Evolutionary conservation across 2,888 invertebrate genomes (phyloP), one percentile per base, ranked within the genome.

Genomic region (Microctonus brassicae): DNA sequence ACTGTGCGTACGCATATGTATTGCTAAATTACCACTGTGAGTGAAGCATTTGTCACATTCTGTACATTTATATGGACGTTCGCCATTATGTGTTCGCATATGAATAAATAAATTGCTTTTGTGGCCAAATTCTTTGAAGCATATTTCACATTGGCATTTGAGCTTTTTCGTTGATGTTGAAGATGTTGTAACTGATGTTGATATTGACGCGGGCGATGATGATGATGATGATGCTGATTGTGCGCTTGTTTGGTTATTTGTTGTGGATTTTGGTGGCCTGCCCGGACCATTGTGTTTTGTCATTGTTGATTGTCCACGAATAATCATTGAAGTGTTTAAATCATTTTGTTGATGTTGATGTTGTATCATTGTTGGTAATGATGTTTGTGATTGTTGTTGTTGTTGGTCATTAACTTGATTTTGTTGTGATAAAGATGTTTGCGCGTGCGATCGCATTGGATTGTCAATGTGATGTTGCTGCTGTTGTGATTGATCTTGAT

Each of bases 31-130:
- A 2, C 87, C 87, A 76, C 87, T 87, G 70, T 87, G 87, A 0
- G 87, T 87, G 70, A 87, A 87, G 78, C 86, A 86, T 72, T 87
- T 87, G 53, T 86, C 86, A 76, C 87, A 87, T 75, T 87, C 85
- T 26, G 76, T 83, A 69, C 87, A 87, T 73, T 87, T 87, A 70
- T 87, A 87, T 9, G 87, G 87, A 55, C 87, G 79, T 74, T 87
- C 87, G 7, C 87, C 87, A 61, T 86, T 87, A 74, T 87, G 87
- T 61, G 87, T 87, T 53, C 86, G 82, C 87, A 87, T 87, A 57
- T 87, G 87, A 70, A 87, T 87, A 57, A 87, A 87, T 20, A 87
- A 78, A 77, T 87, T 87, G 69, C 86, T 86, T 73, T 87, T 87
- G 70, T 87, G 87, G 10, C 87, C 87, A 69, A 87, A 87, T 64